These are phyloP conservation scores for Agonopterix arenella DNA, from an alignment of 2,888 invertebrate genomes.

Conservation along the genomic window DNA sequence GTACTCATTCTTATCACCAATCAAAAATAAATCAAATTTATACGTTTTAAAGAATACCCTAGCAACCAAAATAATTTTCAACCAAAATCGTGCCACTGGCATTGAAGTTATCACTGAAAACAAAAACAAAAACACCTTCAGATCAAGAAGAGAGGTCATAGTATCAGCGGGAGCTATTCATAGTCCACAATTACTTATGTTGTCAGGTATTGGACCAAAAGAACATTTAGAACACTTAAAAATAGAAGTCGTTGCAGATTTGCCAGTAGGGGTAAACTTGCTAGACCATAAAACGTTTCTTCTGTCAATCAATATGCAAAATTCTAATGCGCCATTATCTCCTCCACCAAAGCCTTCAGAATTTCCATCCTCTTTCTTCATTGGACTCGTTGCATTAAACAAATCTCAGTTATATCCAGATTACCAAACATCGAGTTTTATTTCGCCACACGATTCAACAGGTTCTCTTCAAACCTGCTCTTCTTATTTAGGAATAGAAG, in stretches of 20 bases:
- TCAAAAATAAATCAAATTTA: conserved; percentile 36
- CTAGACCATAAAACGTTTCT: conserved; percentile 37
- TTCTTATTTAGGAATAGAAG: conserved; percentile 11
- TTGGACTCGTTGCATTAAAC: conserved; percentile 72
- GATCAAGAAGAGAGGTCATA: conserved; percentile 35
- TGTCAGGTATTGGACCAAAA: conserved; percentile 46
- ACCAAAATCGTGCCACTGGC: conserved; percentile 26
- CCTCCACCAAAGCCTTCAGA: not conserved
- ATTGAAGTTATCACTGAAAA: conserved; percentile 39
- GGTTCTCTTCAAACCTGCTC: conserved; percentile 15
- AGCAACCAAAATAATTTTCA: conserved; percentile 62
- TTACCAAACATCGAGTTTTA: conserved; percentile 27
- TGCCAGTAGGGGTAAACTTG: conserved; percentile 41
- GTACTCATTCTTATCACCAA: conserved; percentile 39
- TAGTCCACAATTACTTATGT: conserved; percentile 44
- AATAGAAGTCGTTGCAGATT: conserved; percentile 30
- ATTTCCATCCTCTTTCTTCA: conserved; percentile 11
- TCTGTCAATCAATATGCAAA: conserved; percentile 23
- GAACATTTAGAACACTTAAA: conserved; percentile 30
- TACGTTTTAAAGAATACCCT: conserved; percentile 53
- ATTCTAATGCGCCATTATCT: conserved; percentile 26
- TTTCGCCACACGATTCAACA: conserved; percentile 15
- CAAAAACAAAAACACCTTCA: conserved; percentile 17
- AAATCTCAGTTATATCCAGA: conserved; percentile 59
- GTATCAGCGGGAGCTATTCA: conserved; percentile 46